These are phyloP conservation scores for Apodemus speciosus DNA, from an alignment of 2,113 vertebrate species.

Conservation along the genomic window DNA sequence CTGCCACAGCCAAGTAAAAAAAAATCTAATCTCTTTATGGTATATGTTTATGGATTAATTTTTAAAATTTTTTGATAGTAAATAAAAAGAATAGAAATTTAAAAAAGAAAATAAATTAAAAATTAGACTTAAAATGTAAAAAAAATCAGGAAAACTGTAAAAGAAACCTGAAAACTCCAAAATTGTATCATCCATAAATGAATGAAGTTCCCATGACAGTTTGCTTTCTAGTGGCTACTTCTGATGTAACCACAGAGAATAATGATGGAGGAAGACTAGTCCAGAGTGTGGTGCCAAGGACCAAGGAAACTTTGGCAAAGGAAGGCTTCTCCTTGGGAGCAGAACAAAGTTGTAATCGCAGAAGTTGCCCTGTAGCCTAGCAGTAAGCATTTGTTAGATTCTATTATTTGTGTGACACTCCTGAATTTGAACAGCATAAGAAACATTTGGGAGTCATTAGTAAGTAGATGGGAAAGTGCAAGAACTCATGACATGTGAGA, in stretches of 20 bases:
- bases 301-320: constrained; percentile 4
- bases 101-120: too few species aligned
- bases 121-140: too few species aligned
- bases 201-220: not conserved
- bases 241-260: not conserved
- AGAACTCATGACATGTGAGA: constrained; percentile 2
- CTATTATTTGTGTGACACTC: not conserved
- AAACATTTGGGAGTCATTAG: constrained; percentile 29
- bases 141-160: not conserved
- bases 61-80: too few species aligned
- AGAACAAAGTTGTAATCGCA: not conserved
- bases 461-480: not conserved
- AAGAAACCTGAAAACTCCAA: too few species aligned
- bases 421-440: not conserved
- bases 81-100: too few species aligned
- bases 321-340: not conserved
- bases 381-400: not conserved
- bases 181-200: constrained; percentile 9
- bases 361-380: not conserved
- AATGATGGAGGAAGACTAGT: not conserved
- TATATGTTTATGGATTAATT: too few species aligned
- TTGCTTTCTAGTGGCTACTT: not conserved
- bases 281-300: not conserved
- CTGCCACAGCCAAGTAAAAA: too few species aligned
- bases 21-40: too few species aligned